Base-by-base conservation (phyloP, 2,113 vertebrate species). In the Oryzias curvinotus region DNA sequence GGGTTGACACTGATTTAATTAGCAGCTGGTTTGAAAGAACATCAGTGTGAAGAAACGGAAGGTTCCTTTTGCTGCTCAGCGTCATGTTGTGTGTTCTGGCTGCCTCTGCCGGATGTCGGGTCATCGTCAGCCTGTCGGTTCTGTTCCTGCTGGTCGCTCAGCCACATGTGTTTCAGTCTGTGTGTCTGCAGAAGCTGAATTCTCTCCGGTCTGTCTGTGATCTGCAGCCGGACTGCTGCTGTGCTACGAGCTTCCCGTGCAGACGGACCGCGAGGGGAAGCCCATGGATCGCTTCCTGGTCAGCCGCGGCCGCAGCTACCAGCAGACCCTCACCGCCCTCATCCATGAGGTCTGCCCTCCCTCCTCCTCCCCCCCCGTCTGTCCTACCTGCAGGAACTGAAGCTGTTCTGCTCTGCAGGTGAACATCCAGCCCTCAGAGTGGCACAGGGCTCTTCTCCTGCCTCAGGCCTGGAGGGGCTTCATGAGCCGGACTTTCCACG, bases 381-480 rank as follows among this genome's bases (percentile, higher is more conserved):
- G 44, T 45, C 5, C 1, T 6, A 5, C 14, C 4, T 5, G 2
- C 2, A 7, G 2, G n/a, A 18, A 18, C 7, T 7, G 6, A 4
- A 19, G 3, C 17, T 19, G 0, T 10, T 21, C 4, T 25, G 2
- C 14, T 18, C 0, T 10, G 26, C 59, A 99, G 97, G 97, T 98
- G 80, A 96, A 95, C 80, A 96, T 98, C 68, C 96, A 99, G 57
- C 95, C 90, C 2, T 96, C 95, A 0, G 97, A 99, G 62, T 99
- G 97, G 97, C 95, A 98, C 71, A 93, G 91, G 0, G 93, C 95
- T 1, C 73, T 99, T 19, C 85, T 97, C 5, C 88, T 98, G 25
- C 95, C 97, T 0, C 95, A 95, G 63, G 94, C 94, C 13, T 98
- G 97, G 97, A 84, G 92, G 7, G 92, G 89, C 0, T 97, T 96